Conservation (phyloP, 2,797 vertebrate species). For the Pteronotus mesoamericanus region DNA sequence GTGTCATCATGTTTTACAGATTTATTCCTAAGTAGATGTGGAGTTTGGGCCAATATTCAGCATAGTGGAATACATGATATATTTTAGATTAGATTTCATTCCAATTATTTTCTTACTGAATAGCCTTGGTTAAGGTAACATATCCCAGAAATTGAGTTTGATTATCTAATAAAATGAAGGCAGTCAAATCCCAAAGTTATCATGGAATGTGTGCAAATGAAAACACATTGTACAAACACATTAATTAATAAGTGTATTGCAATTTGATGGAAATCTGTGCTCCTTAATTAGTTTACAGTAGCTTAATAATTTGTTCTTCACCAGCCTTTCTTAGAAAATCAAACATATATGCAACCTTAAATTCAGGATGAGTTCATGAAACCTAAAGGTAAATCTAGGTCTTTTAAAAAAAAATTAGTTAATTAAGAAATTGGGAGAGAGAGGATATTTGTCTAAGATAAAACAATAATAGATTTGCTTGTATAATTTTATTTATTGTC, state of each 20-base stretch:
- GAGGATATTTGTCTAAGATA: background rate
- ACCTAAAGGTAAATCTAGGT: background rate
- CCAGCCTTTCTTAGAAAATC: background rate
- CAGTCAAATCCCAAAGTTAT: background rate
- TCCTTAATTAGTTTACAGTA: background rate
- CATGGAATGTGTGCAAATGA: background rate
- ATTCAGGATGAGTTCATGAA: background rate
- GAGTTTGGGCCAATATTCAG: background rate
- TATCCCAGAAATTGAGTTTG: background rate
- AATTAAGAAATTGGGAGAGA: background rate
- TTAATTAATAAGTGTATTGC: background rate
- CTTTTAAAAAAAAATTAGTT: too few species aligned
- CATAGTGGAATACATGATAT: background rate
- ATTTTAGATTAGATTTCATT: background rate
- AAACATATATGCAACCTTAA: background rate
- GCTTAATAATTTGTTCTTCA: background rate
- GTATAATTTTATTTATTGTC: constrained; percentile 14
- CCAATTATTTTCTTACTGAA: background rate
- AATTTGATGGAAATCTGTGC: background rate
- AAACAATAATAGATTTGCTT: background rate
- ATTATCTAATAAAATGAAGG: background rate
- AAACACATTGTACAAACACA: background rate
- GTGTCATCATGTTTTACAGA: background rate
- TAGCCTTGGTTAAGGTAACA: background rate
- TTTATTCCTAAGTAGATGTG: background rate